Evolutionary conservation across 2,797 vertebrate species (phyloP).

Genomic region (Coracias cyanogaster): DNA sequence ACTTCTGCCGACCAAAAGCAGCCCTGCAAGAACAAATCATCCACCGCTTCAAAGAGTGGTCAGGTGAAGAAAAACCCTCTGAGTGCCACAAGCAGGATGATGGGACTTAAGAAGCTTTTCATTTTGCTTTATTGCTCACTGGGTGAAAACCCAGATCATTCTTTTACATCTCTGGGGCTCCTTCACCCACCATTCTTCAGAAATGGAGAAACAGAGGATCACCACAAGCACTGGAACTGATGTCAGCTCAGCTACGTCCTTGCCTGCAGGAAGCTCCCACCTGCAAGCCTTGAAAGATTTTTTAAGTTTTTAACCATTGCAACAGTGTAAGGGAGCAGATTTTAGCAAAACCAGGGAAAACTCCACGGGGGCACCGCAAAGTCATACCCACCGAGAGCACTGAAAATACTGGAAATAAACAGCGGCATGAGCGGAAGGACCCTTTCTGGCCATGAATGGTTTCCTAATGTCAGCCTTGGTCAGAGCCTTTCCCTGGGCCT

Average conservation of each 20-base stretch:
- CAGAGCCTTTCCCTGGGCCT: background rate
- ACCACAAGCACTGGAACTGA: accelerated
- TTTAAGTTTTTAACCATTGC: accelerated
- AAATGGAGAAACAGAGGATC: accelerated
- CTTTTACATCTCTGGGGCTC: background rate
- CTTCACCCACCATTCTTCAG: background rate
- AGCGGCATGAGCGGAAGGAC: background rate
- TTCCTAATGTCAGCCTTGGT: background rate
- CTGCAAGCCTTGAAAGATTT: background rate
- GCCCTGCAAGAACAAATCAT: background rate
- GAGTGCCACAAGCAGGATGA: background rate
- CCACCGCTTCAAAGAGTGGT: background rate
- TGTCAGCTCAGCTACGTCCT: background rate
- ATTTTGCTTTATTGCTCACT: background rate
- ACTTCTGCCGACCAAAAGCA: background rate
- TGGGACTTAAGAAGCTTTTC: background rate
- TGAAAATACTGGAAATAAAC: background rate
- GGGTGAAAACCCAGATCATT: background rate
- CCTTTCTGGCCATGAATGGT: background rate
- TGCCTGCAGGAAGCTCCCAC: background rate
- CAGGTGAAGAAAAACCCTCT: background rate
- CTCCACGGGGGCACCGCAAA: background rate
- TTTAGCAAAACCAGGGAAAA: background rate
- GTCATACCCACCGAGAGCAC: background rate
- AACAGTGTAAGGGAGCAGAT: background rate